Percentiles rank a stretch among this genome's conserved stretches.
phyloP scores from a whole-genome alignment of 2,888 invertebrate genomes.

The Callyntrura guangdongensis region DNA sequence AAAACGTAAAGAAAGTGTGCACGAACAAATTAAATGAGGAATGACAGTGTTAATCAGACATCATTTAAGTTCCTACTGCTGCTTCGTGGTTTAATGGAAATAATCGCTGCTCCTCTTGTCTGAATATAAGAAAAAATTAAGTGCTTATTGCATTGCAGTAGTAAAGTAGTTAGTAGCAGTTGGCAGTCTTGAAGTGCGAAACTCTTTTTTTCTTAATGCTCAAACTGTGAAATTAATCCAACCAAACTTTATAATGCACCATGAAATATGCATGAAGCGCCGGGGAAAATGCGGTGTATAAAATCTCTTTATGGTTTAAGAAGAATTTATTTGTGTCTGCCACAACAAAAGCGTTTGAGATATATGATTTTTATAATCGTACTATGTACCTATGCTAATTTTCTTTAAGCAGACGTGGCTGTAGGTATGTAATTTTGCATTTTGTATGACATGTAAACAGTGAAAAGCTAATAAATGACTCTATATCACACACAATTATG shows the following conservation, averaged over 20 bases:
- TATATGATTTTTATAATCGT: not conserved
- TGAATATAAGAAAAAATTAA: not conserved
- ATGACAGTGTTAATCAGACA: slow-evolving; percentile 55
- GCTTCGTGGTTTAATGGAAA: slow-evolving; percentile 34
- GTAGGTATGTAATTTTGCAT: slow-evolving; percentile 19
- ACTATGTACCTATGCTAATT: slow-evolving; percentile 52
- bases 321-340: slow-evolving; percentile 34
- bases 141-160: not conserved
- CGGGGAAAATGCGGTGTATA: slow-evolving; percentile 36
- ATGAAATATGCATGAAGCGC: slow-evolving; percentile 77
- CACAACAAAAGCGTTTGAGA: slow-evolving; percentile 13
- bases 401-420: slow-evolving; percentile 31
- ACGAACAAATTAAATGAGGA: slow-evolving; percentile 45
- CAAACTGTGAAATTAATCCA: slow-evolving; percentile 76
- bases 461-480: slow-evolving; percentile 59
- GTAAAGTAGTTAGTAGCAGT: not conserved
- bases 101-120: slow-evolving; percentile 26
- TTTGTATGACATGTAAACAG: slow-evolving; percentile 54
- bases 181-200: slow-evolving; percentile 37
- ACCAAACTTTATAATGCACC: slow-evolving; percentile 70
- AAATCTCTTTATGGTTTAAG: slow-evolving; percentile 51
- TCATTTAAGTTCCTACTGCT: slow-evolving; percentile 40
- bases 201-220: slow-evolving; percentile 17
- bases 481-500: slow-evolving; percentile 55
- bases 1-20: slow-evolving; percentile 40